Base-by-base conservation (phyloP, 2,888 invertebrate species). In the Ephialtes manifestator region DNA sequence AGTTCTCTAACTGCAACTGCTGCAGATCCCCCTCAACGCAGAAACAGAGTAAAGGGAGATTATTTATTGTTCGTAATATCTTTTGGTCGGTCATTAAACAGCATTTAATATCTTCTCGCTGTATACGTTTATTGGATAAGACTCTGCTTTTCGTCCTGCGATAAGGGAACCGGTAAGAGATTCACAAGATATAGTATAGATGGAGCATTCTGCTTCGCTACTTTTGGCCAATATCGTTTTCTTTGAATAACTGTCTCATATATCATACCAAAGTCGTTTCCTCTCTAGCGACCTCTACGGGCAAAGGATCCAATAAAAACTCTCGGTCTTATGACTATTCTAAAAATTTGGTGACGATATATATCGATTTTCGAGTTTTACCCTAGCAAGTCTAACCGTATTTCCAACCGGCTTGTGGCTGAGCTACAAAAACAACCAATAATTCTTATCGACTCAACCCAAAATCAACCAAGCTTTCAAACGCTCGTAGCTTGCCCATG, bases 291-390 rank as follows among this genome's bases (percentile, higher is more conserved):
- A 15, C 74, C 58, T 48, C 28, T 8, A 24, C 43, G 68, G 60
- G 51, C 74, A n/a, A 83, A 78, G 68, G 39, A 70, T 43, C 74
- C 58, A 68, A 79, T 74, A 70, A 79, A 79, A 83, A 67, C 58
- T 51, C 74, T 43, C 60, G 43, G 58, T 74, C 39, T 24, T 68
- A 24, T n/a, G n/a, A n/a, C n/a, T n/a, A n/a, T n/a, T n/a, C n/a
- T n/a, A n/a, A n/a, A n/a, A n/a, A n/a, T n/a, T n/a, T n/a, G n/a
- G n/a, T n/a, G n/a, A n/a, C n/a, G n/a, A n/a, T n/a, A n/a, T n/a
- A n/a, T n/a, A n/a, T n/a, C n/a, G n/a, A n/a, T n/a, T n/a, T n/a
- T n/a, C n/a, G n/a, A n/a, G n/a, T n/a, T n/a, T n/a, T n/a, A n/a
- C n/a, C n/a, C n/a, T n/a, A n/a, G n/a, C n/a, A n/a, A n/a, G n/a